Percentiles rank a stretch among this genome's conserved stretches.
Conservation (phyloP, 2,797 vertebrate species). For the Simalia tracyae region DNA sequence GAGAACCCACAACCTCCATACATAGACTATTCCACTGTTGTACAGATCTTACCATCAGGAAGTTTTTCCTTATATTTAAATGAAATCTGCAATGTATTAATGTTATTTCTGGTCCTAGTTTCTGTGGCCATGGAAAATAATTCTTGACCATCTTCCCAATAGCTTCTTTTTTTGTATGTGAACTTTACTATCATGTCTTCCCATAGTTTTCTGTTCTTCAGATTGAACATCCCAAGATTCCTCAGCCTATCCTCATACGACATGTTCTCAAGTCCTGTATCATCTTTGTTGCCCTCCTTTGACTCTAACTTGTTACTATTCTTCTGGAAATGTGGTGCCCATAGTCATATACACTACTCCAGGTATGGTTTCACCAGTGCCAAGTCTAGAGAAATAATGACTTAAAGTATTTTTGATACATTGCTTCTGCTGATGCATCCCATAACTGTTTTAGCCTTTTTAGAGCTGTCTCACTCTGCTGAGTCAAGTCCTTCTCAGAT, state of each 20-base stretch:
- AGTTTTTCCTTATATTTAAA: too few relatives aligned
- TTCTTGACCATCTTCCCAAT: too few relatives aligned
- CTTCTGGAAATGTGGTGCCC: not conserved
- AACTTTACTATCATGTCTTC: not conserved
- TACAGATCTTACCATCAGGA: too few relatives aligned
- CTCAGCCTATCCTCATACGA: not conserved
- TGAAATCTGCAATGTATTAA: too few relatives aligned
- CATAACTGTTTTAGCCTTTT: not conserved
- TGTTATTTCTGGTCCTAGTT: not conserved
- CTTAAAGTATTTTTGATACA: not conserved
- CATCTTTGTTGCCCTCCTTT: not conserved
- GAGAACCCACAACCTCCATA: too few relatives aligned
- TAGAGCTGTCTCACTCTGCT: not conserved
- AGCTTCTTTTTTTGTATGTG: not conserved
- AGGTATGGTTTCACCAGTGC: not conserved
- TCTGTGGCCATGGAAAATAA: not conserved
- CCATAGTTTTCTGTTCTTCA: not conserved
- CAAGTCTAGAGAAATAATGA: not conserved
- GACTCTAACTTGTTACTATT: not conserved
- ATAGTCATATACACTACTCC: not conserved
- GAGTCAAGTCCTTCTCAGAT: not conserved
- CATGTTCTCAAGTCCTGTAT: not conserved
- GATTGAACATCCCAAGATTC: not conserved
- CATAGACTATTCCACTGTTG: too few relatives aligned
- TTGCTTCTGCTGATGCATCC: not conserved